These are phyloP conservation scores for Lucilia sericata DNA, from an alignment of 1,140 invertebrate genomes.

Conservation along the genomic window DNA sequence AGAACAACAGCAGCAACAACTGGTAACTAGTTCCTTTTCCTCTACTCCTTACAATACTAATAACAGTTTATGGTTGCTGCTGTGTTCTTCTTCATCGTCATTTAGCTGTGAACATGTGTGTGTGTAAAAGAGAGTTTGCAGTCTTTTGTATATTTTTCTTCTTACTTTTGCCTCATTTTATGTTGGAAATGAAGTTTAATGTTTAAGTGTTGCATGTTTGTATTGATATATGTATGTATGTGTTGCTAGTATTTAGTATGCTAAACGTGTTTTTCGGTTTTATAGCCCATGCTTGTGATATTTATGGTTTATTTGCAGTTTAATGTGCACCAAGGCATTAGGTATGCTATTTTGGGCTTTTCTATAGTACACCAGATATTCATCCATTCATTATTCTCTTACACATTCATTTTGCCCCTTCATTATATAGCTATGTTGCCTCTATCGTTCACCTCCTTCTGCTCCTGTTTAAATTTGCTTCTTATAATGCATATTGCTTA, in stretches of 20 bases:
- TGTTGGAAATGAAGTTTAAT: too few relatives aligned
- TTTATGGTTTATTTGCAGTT: constrained; percentile 43
- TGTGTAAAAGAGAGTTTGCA: too few relatives aligned
- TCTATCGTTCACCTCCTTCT: too few relatives aligned
- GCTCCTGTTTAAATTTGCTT: too few relatives aligned
- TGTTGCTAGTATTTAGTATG: constrained; percentile 29
- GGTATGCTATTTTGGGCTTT: not conserved
- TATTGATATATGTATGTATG: not conserved
- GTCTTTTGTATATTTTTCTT: too few relatives aligned
- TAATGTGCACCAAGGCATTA: constrained; percentile 39
- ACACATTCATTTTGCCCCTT: not conserved
- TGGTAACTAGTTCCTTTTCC: too few relatives aligned
- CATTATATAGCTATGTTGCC: not conserved
- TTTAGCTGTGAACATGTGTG: too few relatives aligned
- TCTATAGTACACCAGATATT: not conserved
- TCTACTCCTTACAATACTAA: too few relatives aligned
- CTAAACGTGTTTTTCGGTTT: constrained; percentile 39
- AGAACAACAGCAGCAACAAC: too few relatives aligned
- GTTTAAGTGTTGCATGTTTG: not conserved
- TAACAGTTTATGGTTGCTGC: too few relatives aligned
- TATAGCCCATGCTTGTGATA: constrained; percentile 34
- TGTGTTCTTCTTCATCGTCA: too few relatives aligned
- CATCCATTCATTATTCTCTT: not conserved
- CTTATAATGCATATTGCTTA: not conserved
- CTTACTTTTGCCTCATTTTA: too few relatives aligned